phyloP scores from a whole-genome alignment of 2,888 invertebrate genomes.

The Morpho helenor region DNA sequence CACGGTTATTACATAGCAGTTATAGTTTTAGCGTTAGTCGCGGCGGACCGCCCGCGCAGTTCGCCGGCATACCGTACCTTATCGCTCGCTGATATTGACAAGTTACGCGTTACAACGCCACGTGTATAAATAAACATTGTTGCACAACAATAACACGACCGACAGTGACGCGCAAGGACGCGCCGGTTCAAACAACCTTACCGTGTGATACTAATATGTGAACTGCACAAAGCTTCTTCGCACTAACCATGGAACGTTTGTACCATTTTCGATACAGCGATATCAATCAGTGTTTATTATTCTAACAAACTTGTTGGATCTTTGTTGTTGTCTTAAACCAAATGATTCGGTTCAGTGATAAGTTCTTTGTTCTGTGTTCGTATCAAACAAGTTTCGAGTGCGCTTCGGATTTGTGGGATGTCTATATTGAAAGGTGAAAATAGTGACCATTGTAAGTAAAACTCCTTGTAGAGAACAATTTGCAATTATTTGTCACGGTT shows the following conservation, averaged over 20 bases:
- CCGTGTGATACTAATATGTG: constrained; percentile 20
- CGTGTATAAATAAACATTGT: constrained; percentile 76
- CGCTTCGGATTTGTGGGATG: constrained; percentile 26
- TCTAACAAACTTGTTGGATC: constrained; percentile 37
- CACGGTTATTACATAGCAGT: constrained; percentile 54
- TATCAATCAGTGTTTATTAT: constrained; percentile 40
- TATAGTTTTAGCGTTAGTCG: constrained; percentile 67
- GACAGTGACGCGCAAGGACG: constrained; percentile 43
- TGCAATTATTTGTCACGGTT: too few relatives aligned
- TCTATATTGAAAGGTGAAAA: constrained; percentile 29
- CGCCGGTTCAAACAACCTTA: constrained; percentile 17
- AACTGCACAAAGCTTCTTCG: constrained; percentile 22
- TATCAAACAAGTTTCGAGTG: constrained; percentile 23
- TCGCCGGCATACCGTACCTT: constrained; percentile 54
- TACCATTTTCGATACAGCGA: constrained; percentile 33
- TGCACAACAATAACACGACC: constrained; percentile 72
- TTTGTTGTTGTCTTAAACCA: constrained; percentile 31
- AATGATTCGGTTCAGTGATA: constrained; percentile 37
- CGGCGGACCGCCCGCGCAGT: constrained; percentile 60
- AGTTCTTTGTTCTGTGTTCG: constrained; percentile 36
- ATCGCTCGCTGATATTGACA: constrained; percentile 48
- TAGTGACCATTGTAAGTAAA: constrained; percentile 46
- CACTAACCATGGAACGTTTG: neutral
- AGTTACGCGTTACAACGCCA: constrained; percentile 57
- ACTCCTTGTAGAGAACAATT: neutral